Conservation (phyloP, 2,113 vertebrate genomes). For the Narcine bancroftii region DNA sequence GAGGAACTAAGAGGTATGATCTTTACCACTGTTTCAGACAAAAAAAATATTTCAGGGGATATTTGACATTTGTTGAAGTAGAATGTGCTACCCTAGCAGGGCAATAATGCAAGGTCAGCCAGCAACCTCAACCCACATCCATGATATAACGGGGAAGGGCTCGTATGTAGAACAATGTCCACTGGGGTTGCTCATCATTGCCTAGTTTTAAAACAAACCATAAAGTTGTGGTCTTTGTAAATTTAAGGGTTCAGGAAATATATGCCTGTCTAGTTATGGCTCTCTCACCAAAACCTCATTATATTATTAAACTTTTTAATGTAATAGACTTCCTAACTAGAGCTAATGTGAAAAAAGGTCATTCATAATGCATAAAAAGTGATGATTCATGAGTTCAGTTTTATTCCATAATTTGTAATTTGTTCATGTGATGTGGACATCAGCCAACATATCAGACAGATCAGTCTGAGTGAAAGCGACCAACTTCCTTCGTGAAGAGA, state of each 20-base stretch:
- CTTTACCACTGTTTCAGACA: neutral
- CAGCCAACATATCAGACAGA: no score
- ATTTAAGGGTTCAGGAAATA: neutral
- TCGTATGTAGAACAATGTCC: no score
- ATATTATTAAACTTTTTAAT: neutral
- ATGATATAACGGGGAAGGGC: no score
- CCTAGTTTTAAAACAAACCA: no score
- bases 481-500: no score
- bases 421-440: no score
- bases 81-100: neutral
- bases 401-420: no score
- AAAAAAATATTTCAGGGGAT: neutral
- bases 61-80: neutral
- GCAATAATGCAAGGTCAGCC: no score
- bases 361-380: neutral
- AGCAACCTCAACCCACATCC: no score
- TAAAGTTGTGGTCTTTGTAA: no score
- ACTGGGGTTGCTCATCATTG: no score
- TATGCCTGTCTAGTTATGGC: neutral
- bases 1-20: slow-evolving; percentile 82
- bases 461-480: no score
- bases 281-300: neutral
- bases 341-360: neutral
- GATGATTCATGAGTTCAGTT: neutral
- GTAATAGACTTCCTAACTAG: neutral